These are phyloP conservation scores for Tiliqua scincoides DNA, from an alignment of 2,113 vertebrate genomes.

Conservation along the genomic window DNA sequence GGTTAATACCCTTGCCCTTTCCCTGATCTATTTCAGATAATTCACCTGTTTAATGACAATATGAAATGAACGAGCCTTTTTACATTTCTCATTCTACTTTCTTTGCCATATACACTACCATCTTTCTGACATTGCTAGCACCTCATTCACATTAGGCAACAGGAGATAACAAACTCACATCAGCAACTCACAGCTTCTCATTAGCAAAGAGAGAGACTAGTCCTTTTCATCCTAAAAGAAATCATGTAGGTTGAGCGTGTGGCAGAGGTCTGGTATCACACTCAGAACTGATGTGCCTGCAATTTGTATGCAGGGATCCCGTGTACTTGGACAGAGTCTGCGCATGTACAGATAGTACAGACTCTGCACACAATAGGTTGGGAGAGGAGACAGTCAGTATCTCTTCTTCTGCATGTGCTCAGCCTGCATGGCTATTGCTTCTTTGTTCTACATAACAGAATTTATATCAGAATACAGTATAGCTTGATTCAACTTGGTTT, in stretches of 20 bases:
- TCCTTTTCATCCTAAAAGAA: background rate
- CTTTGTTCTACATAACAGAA: background rate
- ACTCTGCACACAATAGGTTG: background rate
- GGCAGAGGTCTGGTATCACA: no score
- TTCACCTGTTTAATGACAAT: slow-evolving; percentile 65
- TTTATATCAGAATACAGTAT: background rate
- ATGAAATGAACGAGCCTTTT: slow-evolving; percentile 39
- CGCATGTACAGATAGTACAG: background rate
- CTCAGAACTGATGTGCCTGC: background rate
- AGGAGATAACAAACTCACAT: background rate
- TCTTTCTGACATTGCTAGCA: slow-evolving; percentile 33
- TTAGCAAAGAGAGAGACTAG: background rate
- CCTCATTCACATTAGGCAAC: slow-evolving; percentile 18
- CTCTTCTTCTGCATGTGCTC: background rate
- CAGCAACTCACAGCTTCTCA: background rate
- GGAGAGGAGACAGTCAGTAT: background rate
- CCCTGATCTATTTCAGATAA: slow-evolving; percentile 48
- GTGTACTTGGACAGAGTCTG: background rate
- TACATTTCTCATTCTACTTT: slow-evolving; percentile 46
- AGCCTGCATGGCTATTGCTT: no score
- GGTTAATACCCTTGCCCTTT: slow-evolving; percentile 69
- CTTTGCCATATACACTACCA: slow-evolving; percentile 47
- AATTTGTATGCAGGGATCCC: background rate
- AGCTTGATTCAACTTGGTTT: slow-evolving; percentile 17
- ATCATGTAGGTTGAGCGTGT: background rate